A percentile compares a stretch with the other conserved stretches of the same genome.
phyloP scores from a whole-genome alignment of 2,797 vertebrate species.

The Gambelia wislizenii region DNA sequence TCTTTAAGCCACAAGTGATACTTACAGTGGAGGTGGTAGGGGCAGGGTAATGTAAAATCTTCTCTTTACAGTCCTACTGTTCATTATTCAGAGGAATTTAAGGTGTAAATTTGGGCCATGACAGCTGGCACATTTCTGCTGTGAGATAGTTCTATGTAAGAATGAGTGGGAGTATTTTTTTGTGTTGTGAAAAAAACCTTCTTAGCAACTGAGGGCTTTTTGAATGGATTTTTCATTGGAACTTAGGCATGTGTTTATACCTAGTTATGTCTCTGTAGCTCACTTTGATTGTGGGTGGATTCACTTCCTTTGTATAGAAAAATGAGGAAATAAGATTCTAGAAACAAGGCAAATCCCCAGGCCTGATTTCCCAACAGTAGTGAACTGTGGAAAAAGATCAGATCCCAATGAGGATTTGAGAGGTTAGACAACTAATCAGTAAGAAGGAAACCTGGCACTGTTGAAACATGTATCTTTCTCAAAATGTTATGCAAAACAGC shows the following conservation, averaged over 20 bases:
- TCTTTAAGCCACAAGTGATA: no score
- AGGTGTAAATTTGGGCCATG: not conserved
- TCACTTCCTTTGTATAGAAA: not conserved
- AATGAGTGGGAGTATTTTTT: not conserved
- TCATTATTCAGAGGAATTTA: not conserved
- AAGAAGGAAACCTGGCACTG: not conserved
- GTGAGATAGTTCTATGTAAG: conserved; percentile 24
- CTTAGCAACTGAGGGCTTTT: not conserved
- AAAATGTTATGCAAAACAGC: not conserved
- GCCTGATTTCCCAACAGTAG: not conserved
- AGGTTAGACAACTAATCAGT: not conserved
- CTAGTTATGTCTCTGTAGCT: not conserved
- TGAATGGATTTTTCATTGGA: not conserved
- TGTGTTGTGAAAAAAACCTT: not conserved
- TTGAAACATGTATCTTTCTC: not conserved
- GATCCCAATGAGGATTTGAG: not conserved
- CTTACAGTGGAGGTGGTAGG: no score
- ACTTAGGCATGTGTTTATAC: not conserved
- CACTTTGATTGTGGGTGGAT: not conserved
- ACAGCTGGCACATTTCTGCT: not conserved
- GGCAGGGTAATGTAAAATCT: no score
- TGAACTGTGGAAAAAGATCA: not conserved
- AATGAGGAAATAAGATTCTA: not conserved
- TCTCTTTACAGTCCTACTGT: not conserved
- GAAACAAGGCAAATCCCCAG: not conserved